Evolutionary conservation across 2,113 vertebrate species (phyloP), one percentile per base, ranked within the genome.

Genomic region (Mirounga angustirostris): DNA sequence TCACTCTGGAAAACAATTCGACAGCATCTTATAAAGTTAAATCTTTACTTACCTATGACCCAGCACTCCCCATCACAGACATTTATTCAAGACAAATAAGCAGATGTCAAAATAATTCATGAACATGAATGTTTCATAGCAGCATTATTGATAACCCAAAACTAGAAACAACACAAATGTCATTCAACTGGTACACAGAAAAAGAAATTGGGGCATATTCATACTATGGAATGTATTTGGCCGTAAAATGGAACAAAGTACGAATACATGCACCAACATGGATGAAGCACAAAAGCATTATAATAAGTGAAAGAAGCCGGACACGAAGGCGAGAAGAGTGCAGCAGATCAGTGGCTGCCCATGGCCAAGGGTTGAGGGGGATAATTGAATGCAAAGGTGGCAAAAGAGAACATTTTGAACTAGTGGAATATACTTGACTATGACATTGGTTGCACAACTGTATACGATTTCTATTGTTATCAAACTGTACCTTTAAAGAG

Each of bases 81-180:
- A 91, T 58, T 95, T 91, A 71, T 61, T 65, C 22, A 84, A 95
- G 46, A 78, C 28, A 85, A 92, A 82, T 43, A 14, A 78, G 65
- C 18, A 74, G 10, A 8, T 24, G 19, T 84, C 79, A 88, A 85
- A 80, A 52, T 65, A 91, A 74, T 21, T 86, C 56, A 36, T 26
- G 3, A 18, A 40, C 11, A 59, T n/a, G 3, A 78, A 56, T 59
- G 22, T 33, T 78, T 69, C 7, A 40, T 28, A 73, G 56, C 1
- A 56, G 33, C 18, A 58, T 89, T 90, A 76, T 11, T 81, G 46
- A 82, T 63, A 63, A 83, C 4, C 58, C 4, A n/a, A 69, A 90
- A 56, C 7, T 86, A 33, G 28, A 78, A 67, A 43, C 11, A 79
- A 30, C 7, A 59, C 40, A 59, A 43, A 73, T 30, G 43, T 16